Evolutionary conservation across 2,888 invertebrate species (phyloP), one percentile per base, ranked within the genome.

Genomic region (Suillia variegata): DNA sequence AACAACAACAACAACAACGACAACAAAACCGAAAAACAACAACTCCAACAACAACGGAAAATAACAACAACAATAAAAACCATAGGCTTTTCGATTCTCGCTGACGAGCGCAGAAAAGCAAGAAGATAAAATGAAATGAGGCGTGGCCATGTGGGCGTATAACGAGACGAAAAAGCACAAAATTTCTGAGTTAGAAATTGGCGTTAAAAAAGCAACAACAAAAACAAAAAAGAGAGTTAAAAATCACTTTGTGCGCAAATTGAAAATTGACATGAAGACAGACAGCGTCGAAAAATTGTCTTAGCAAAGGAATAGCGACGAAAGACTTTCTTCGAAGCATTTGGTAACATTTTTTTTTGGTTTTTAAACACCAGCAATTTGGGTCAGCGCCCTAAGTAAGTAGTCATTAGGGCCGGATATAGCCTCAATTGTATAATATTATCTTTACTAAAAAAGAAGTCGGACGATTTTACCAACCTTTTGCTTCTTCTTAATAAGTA

Each of bases 1-100:
- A 52, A 45, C 45, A 51, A 45, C n/a, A n/a, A n/a, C n/a, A n/a
- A n/a, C n/a, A n/a, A n/a, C n/a, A 47, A 45, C 20, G 22, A 42
- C 66, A 70, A 66, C 64, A 70, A 73, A 70, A 71, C 66, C 71
- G 71, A 70, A 71, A 66, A 67, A 66, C 67, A 70, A 10, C 26
- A 6, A 6, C 10, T 26, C 10, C 26, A 13, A n/a, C 15, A 38
- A n/a, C n/a, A n/a, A n/a, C n/a, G n/a, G n/a, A n/a, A n/a, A 70
- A 71, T 65, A 67, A 66, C 67, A 70, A 10, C 26, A 6, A 6
- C 10, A 6, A 6, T 10, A 13, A n/a, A 4, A 38, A 38, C 38
- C 15, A 13, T 38, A 38, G 38, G 38, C 38, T 38, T 38, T n/a
- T n/a, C n/a, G n/a, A n/a, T n/a, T n/a, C n/a, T n/a, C n/a, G 12